These are phyloP conservation scores for Protophormia terraenovae DNA, from an alignment of 2,888 invertebrate genomes.

Conservation along the genomic window DNA sequence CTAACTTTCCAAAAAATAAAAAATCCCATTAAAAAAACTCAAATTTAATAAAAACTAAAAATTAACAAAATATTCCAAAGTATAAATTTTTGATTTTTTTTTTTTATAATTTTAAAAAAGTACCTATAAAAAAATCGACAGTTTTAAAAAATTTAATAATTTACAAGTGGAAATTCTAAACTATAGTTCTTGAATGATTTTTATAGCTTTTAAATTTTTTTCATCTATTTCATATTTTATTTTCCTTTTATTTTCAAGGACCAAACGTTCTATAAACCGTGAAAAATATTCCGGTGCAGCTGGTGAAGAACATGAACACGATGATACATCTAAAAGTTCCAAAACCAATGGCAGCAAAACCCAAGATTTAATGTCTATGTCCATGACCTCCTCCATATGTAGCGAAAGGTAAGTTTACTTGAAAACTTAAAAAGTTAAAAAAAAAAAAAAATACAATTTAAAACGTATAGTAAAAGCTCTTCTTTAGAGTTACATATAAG, in stretches of 20 bases:
- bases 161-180: too few species aligned
- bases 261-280: constrained; percentile 84
- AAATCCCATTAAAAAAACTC: too few species aligned
- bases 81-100: too few species aligned
- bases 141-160: too few species aligned
- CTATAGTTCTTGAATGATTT: neutral
- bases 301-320: constrained; percentile 80
- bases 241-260: constrained; percentile 74
- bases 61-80: too few species aligned
- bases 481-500: neutral
- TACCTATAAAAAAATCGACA: too few species aligned
- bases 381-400: constrained; percentile 75
- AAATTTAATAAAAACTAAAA: too few species aligned
- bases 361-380: constrained; percentile 71
- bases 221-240: neutral
- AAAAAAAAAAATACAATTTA: neutral
- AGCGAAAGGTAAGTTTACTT: constrained; percentile 75
- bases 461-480: constrained; percentile 34
- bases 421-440: neutral
- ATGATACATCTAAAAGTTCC: constrained; percentile 60
- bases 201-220: neutral
- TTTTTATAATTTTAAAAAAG: too few species aligned
- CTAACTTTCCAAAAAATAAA: too few species aligned
- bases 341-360: constrained; percentile 59
- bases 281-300: constrained; percentile 77